Evolutionary conservation across 37 sponge, comb jelly and placozoan species (phyloP), one percentile per base, ranked within the genome.

Genomic region (Halisarca cf. caerulea): DNA sequence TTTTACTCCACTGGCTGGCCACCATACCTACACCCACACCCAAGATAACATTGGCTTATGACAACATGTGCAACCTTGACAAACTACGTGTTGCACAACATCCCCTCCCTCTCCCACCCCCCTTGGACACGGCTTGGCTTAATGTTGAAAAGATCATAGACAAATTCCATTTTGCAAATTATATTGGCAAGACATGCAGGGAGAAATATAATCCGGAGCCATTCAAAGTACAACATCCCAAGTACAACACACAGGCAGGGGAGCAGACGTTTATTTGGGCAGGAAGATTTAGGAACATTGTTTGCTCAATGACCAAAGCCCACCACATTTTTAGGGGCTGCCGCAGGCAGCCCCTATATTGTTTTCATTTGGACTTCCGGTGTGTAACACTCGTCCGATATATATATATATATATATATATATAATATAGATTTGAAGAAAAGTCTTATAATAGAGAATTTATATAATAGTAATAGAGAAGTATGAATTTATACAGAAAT

Each of bases 211-310:
- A 30, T 11, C 69, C 80, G 11, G 44, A 37, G 25, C 28, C 24
- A n/a, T 11, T 85, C 23, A 85, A 85, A 40, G 66, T 34, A 20
- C 25, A 34, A 24, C 20, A 69, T 17, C 82, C 47, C 3, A 32
- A 55, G 1, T 58, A 40, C 5, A 82, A 73, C 54, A 38, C 66
- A 24, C 81, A 82, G 88, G 15, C 41, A 24, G 33, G 47, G 72
- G 88, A 87, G 37, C 82, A 87, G 40, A 87, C 88, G 6, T 87
- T 87, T 87, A 82, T 53, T 1, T 88, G 88, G 88, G 59, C 82
- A 2, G 25, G 39, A 23, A 36, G 88, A 64, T 78, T 42, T 39
- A 82, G 78, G 57, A 82, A 57, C 40, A 83, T 88, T 43, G 1
- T 82, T 20, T 74, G 79, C 35, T 27, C 57, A 35, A 88, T 88